phyloP scores from a whole-genome alignment of 2,888 invertebrate genomes.

The Lysandra coridon region DNA sequence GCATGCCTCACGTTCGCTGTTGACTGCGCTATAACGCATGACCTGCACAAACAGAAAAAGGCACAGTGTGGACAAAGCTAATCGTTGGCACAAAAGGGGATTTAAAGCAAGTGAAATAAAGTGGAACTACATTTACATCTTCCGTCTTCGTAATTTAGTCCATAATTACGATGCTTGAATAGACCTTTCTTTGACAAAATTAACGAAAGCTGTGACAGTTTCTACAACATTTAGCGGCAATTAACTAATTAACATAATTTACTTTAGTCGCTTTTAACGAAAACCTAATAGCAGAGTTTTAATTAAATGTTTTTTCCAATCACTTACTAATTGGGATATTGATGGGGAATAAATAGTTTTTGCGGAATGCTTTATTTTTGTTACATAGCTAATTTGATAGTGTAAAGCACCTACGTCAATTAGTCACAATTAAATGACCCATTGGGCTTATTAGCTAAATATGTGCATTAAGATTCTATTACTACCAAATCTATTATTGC shows the following conservation, averaged over 20 bases:
- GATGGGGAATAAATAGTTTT: not conserved
- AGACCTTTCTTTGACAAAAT: not conserved
- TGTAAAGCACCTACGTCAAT: too few species aligned
- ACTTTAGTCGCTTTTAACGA: not conserved
- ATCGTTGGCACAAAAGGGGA: too few species aligned
- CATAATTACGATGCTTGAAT: not conserved
- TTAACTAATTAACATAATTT: not conserved
- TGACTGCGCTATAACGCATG: too few species aligned
- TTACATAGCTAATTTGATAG: too few species aligned
- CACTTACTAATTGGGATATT: not conserved
- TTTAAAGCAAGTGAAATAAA: not conserved
- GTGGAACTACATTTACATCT: not conserved
- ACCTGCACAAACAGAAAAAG: too few species aligned
- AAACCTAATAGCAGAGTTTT: not conserved
- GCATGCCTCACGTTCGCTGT: too few species aligned
- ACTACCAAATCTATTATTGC: not conserved
- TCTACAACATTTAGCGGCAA: not conserved
- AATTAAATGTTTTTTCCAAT: not conserved
- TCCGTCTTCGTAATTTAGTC: not conserved
- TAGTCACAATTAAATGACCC: not conserved
- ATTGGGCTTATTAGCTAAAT: not conserved
- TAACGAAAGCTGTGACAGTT: slow-evolving; percentile 2
- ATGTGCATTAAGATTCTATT: too few species aligned
- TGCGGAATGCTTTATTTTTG: not conserved
- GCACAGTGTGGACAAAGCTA: too few species aligned